phyloP scores from a whole-genome alignment of 1,140 invertebrate species.

The Pseudomyrmex cubaensis region DNA sequence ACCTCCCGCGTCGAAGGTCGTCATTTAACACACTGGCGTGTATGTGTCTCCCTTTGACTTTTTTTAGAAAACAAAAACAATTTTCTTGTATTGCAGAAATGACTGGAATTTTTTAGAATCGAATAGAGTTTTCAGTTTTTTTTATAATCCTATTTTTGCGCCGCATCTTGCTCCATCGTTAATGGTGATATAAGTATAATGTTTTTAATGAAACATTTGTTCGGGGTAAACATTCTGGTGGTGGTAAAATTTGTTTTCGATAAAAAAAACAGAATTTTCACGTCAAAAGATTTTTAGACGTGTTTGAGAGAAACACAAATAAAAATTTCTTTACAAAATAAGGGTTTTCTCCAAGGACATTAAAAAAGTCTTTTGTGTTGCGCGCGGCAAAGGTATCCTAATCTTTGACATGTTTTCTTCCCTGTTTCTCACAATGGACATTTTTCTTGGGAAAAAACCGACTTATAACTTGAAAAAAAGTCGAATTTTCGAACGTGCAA shows the following conservation, averaged over 20 bases:
- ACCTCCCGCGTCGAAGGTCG: slow-evolving; percentile 70
- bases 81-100: not conserved
- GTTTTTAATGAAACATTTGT: too few species aligned
- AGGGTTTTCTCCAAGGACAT: too few species aligned
- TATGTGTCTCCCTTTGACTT: slow-evolving; percentile 43
- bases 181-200: too few species aligned
- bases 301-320: slow-evolving; percentile 3
- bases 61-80: not conserved
- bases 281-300: too few species aligned
- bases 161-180: too few species aligned
- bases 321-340: too few species aligned
- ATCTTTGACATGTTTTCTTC: not conserved
- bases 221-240: too few species aligned
- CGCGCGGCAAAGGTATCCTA: not conserved
- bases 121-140: too few species aligned
- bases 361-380: slow-evolving; percentile 1
- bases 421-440: not conserved
- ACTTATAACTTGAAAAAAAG: slow-evolving; percentile 17
- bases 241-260: slow-evolving; percentile 1
- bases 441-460: not conserved
- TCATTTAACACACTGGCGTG: slow-evolving; percentile 52
- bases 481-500: slow-evolving; percentile 19
- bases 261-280: slow-evolving; percentile 5
- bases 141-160: too few species aligned
- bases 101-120: not conserved